A percentile compares a stretch with the other conserved stretches of the same genome.
Conservation (phyloP, 2,888 invertebrate species). For the Ochropleura plecta region DNA sequence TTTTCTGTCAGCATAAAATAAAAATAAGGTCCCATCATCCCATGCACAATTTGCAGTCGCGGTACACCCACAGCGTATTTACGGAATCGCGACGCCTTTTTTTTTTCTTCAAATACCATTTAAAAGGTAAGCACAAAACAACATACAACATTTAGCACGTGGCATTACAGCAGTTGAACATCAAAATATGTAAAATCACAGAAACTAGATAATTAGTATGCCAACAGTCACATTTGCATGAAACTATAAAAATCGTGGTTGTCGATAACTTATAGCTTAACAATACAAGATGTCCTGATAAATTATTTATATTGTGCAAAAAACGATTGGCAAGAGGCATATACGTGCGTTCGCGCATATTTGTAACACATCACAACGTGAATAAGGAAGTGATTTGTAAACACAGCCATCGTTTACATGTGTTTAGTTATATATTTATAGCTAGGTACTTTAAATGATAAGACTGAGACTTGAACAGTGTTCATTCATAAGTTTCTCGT, state of each 20-base stretch:
- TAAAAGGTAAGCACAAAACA: not conserved
- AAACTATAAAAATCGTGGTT: conserved; percentile 36
- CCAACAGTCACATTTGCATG: conserved; percentile 22
- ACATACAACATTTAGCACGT: not conserved
- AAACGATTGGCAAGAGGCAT: conserved; percentile 41
- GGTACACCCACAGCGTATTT: not conserved
- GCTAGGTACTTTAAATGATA: conserved; percentile 38
- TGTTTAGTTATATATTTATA: not conserved
- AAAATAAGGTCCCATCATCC: too few species aligned
- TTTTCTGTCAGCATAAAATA: not conserved
- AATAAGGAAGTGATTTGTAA: conserved; percentile 58
- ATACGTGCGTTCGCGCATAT: conserved; percentile 50
- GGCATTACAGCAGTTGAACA: not conserved
- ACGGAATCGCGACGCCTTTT: not conserved
- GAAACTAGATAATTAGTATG: conserved; percentile 21
- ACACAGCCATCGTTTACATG: conserved; percentile 27
- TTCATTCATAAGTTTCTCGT: conserved; percentile 38
- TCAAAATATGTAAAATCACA: conserved; percentile 4
- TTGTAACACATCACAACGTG: conserved; percentile 33
- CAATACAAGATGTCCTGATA: conserved; percentile 47
- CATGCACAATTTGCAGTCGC: too few species aligned
- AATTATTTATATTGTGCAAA: conserved; percentile 62
- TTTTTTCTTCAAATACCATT: not conserved
- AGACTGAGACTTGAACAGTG: conserved; percentile 4
- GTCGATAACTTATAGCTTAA: conserved; percentile 13